Conservation (phyloP, 1,140 invertebrate species). For the Drosophila rufa region DNA sequence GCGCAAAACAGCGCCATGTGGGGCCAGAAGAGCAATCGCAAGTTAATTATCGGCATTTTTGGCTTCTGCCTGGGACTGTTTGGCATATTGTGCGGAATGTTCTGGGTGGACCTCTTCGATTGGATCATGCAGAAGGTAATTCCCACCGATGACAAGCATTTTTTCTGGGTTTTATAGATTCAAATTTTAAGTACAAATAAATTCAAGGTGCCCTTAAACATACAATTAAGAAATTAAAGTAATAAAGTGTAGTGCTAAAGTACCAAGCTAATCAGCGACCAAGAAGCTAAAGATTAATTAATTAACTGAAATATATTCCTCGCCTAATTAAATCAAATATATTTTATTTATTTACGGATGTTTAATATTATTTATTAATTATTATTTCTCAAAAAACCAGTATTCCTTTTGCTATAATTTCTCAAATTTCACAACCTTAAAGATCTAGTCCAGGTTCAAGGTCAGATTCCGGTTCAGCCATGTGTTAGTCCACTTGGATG, state of each 20-base stretch:
- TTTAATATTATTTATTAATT: not conserved
- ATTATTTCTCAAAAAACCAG: no score
- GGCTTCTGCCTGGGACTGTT: conserved; percentile 76
- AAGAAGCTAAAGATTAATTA: not conserved
- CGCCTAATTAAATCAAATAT: no score
- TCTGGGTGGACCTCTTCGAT: conserved; percentile 81
- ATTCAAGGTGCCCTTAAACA: no score
- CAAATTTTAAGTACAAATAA: not conserved
- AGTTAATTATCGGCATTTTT: conserved; percentile 66
- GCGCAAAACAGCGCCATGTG: conserved; percentile 62
- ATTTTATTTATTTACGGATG: no score
- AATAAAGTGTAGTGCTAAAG: not conserved
- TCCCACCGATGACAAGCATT: not conserved
- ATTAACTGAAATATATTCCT: not conserved
- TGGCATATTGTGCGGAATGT: conserved; percentile 78
- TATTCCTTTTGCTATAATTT: not conserved
- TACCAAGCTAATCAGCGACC: not conserved
- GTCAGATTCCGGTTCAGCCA: not conserved
- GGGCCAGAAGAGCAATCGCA: conserved; percentile 64
- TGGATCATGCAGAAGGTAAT: conserved; percentile 81
- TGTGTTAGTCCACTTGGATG: conserved; percentile 9
- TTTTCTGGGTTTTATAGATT: not conserved
- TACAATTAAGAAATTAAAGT: not conserved
- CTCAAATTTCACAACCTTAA: not conserved
- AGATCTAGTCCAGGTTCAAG: conserved; percentile 6